phyloP scores from a whole-genome alignment of 2,797 vertebrate genomes.

The Benthosema pterotum region DNA sequence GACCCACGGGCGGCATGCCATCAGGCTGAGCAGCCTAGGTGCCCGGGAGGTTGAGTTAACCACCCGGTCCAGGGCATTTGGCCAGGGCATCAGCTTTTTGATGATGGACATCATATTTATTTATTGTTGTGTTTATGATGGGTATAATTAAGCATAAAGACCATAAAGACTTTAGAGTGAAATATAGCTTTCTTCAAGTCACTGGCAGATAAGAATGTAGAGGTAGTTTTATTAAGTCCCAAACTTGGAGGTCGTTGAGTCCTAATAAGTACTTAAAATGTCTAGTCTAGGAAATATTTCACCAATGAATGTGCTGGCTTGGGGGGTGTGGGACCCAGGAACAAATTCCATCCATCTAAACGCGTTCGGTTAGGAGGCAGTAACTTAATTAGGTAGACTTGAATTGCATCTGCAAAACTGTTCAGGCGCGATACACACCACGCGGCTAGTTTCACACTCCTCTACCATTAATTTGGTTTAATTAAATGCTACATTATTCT shows the following conservation, averaged over 20 bases:
- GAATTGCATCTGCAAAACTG: not conserved
- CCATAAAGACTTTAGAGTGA: too few relatives aligned
- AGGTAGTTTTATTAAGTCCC: not conserved
- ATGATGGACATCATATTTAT: slow-evolving; percentile 11
- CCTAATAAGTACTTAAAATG: not conserved
- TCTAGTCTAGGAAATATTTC: not conserved
- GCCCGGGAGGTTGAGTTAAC: too few relatives aligned
- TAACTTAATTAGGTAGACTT: too few relatives aligned
- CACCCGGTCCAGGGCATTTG: too few relatives aligned
- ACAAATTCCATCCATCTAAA: not conserved
- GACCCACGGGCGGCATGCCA: too few relatives aligned
- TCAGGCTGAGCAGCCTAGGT: too few relatives aligned
- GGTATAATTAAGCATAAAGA: not conserved
- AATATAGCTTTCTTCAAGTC: not conserved
- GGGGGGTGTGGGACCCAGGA: not conserved
- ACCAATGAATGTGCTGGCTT: not conserved
- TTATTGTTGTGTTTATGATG: slow-evolving; percentile 34
- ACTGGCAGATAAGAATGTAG: not conserved
- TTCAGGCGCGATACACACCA: not conserved
- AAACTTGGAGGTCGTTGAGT: not conserved
- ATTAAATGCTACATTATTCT: not conserved
- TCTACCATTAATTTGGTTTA: not conserved
- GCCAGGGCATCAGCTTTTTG: slow-evolving; percentile 32
- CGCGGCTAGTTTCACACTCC: too few relatives aligned
- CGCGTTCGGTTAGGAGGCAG: not conserved